Conservation (phyloP, 2,888 invertebrate species). For the Tachina fera region DNA sequence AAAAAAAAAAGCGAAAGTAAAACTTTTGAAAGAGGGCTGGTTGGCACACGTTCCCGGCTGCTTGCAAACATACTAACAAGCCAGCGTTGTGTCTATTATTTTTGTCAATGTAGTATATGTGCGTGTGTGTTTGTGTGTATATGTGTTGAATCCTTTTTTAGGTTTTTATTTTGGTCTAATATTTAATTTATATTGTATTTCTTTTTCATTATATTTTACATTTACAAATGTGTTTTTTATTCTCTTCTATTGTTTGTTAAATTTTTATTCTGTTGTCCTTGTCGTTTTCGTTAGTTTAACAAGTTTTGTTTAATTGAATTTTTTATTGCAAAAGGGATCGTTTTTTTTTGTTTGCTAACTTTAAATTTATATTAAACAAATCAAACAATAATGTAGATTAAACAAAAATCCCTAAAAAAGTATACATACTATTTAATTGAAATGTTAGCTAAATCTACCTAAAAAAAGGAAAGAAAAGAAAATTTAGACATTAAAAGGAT, state of each 20-base stretch:
- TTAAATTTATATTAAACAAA: slow-evolving; percentile 63
- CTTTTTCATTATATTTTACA: slow-evolving; percentile 47
- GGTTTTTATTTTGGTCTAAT: slow-evolving; percentile 46
- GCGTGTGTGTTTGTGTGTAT: too few species aligned
- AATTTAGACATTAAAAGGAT: slow-evolving; percentile 34
- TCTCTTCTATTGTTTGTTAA: slow-evolving; percentile 32
- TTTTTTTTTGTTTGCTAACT: slow-evolving; percentile 27
- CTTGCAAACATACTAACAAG: slow-evolving; percentile 22
- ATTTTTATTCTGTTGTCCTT: slow-evolving; percentile 22
- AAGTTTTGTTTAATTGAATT: slow-evolving; percentile 69
- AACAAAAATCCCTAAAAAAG: slow-evolving; percentile 54
- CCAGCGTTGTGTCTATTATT: slow-evolving; percentile 42
- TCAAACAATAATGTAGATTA: slow-evolving; percentile 41
- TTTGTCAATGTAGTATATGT: too few species aligned
- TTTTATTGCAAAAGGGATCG: slow-evolving; percentile 50
- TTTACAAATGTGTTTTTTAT: slow-evolving; percentile 30
- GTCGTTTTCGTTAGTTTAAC: slow-evolving; percentile 54
- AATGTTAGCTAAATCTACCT: slow-evolving; percentile 50
- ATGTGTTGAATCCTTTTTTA: slow-evolving; percentile 35
- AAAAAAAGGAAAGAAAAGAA: neutral
- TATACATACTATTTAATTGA: slow-evolving; percentile 54
- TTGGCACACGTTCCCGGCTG: slow-evolving; percentile 12
- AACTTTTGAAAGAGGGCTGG: slow-evolving; percentile 10
- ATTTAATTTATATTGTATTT: slow-evolving; percentile 68
- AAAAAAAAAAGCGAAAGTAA: slow-evolving; percentile 29